Base-by-base conservation (phyloP, 2,888 invertebrate species). In the Copidosoma aretas region DNA sequence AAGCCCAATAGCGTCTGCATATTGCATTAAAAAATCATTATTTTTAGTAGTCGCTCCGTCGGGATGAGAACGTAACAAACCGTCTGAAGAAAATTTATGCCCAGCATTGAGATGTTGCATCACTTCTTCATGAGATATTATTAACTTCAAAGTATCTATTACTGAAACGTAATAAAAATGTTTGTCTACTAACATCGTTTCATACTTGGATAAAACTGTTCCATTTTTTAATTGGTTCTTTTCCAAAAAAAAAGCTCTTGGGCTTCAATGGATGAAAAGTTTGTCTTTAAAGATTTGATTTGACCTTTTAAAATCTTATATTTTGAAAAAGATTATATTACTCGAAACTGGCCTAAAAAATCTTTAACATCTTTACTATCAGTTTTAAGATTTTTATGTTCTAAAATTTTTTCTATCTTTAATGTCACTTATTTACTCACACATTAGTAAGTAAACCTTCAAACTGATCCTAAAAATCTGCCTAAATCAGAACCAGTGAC, bases 1-100 rank as follows among this genome's bases (percentile, higher is more conserved):
- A 19, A 74, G 64, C 52, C 61, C 52, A 21, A 58, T 15, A 12
- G 66, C 66, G 39, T 60, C 21, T 8, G 15, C 8, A 54, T 60
- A 56, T 60, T 21, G 17, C 14, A 25, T 17, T 5, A 60, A 60
- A 46, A 56, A 66, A 8, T 1, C 0, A 8, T 66, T 10, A 8
- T 2, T 15, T 46, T 66, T 24, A 54, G 46, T 60, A 51, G 3
- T 52, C 52, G n/a, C 52, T 41, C 8, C 32, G 8, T 32, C 32
- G 3, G 3, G 8, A 32, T 32, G 8, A 5, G 4, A 3, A 19
- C 52, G 22, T 52, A 56, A 49, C 25, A 15, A 12, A 32, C 10
- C 46, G 10, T 25, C 25, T 3, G 22, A 10, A 21, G 54, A 10
- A 10, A 62, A 10, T 1, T 54, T 22, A 14, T 41, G 15, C 14